These are phyloP conservation scores for Centropristis striata DNA, from an alignment of 2,113 vertebrate species.

Conservation along the genomic window DNA sequence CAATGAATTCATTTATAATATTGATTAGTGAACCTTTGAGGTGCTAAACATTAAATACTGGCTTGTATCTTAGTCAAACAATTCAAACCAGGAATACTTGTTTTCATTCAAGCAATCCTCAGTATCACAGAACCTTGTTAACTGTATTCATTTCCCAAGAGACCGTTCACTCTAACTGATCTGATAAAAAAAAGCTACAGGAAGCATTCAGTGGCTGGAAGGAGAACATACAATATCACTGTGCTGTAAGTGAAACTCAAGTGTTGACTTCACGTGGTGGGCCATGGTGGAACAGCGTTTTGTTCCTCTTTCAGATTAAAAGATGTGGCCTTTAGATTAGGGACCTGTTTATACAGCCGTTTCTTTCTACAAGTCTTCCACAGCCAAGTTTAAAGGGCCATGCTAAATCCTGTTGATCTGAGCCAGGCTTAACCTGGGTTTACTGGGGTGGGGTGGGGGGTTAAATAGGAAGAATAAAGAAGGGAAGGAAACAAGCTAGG, in stretches of 20 bases:
- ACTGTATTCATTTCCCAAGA: not conserved
- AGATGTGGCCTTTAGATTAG: conserved; percentile 18
- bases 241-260: not conserved
- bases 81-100: not conserved
- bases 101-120: not conserved
- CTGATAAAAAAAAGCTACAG: not conserved
- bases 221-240: too few species aligned
- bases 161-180: too few species aligned
- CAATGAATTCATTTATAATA: not conserved
- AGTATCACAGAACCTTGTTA: not conserved
- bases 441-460: conserved; percentile 5
- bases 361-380: conserved; percentile 20
- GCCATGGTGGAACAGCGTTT: not conserved
- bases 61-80: not conserved
- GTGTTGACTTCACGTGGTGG: not conserved
- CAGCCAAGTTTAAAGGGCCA: conserved; percentile 40
- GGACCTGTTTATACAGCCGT: not conserved
- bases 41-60: not conserved
- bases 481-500: conserved; percentile 3
- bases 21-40: not conserved
- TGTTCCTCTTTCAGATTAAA: conserved; percentile 21
- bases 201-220: not conserved
- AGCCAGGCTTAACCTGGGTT: conserved; percentile 41
- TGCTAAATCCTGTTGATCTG: conserved; percentile 36
- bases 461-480: conserved; percentile 30